A percentile compares a stretch with the other conserved stretches of the same genome.
Conservation (phyloP, 2,797 vertebrate species). For the Enteromius argenteus region DNA sequence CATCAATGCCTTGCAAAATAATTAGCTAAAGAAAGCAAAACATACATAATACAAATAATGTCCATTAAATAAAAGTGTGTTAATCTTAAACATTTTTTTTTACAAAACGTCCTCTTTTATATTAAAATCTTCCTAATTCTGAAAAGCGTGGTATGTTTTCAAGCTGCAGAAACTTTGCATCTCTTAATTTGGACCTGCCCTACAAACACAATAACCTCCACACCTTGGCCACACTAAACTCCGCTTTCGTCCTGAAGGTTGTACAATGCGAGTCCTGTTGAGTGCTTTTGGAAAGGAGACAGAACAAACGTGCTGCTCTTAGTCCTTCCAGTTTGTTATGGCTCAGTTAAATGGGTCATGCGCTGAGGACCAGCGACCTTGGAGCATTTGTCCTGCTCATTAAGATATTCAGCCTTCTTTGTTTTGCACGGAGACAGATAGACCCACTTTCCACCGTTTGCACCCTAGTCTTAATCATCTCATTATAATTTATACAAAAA, state of each 20-base stretch:
- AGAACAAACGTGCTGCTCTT: constrained; percentile 28
- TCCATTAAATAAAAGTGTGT: not conserved
- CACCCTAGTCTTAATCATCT: constrained; percentile 3
- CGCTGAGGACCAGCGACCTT: constrained; percentile 75
- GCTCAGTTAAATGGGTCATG: constrained; percentile 77
- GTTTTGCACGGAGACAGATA: constrained; percentile 39
- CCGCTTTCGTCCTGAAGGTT: constrained; percentile 38
- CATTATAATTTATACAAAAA: constrained; percentile 38
- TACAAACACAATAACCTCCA: constrained; percentile 52
- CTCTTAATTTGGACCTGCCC: not conserved
- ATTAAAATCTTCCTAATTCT: not conserved
- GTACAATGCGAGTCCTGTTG: constrained; percentile 34
- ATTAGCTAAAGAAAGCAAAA: not conserved
- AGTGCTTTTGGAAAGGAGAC: constrained; percentile 35
- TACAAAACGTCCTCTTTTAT: not conserved
- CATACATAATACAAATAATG: not conserved
- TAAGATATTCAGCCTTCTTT: constrained; percentile 51
- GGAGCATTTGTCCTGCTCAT: constrained; percentile 75
- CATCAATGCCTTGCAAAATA: not conserved
- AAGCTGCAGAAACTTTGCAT: not conserved
- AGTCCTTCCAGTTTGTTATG: constrained; percentile 57
- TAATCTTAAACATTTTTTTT: not conserved
- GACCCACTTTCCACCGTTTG: constrained; percentile 40
- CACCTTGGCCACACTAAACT: constrained; percentile 3
- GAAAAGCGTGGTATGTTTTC: not conserved